phyloP scores from a whole-genome alignment of 2,113 vertebrate species.

The Recurvirostra avosetta region DNA sequence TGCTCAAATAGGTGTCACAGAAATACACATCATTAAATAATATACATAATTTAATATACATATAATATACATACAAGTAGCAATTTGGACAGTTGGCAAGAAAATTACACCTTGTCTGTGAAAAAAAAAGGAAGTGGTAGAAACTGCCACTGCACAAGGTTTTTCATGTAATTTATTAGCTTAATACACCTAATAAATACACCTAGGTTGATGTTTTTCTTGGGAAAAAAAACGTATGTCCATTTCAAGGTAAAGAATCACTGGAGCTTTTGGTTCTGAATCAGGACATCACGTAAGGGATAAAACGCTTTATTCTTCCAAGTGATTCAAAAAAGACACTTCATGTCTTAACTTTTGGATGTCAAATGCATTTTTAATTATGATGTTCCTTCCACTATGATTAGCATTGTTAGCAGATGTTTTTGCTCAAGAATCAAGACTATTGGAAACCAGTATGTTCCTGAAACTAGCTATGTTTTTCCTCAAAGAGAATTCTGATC shows the following conservation, averaged over 20 bases:
- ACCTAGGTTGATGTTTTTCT: neutral
- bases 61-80: neutral
- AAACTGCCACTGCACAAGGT: neutral
- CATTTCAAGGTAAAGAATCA: neutral
- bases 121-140: neutral
- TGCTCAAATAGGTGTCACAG: neutral
- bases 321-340: neutral
- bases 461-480: constrained; percentile 17
- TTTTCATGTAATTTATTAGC: neutral
- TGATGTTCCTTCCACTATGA: neutral
- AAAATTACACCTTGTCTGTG: neutral
- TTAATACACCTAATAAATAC: neutral
- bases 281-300: neutral
- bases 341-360: neutral
- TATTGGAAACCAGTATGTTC: constrained; percentile 25
- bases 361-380: constrained; percentile 39
- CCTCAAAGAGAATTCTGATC: constrained; percentile 25
- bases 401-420: constrained; percentile 28
- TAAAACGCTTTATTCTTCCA: neutral
- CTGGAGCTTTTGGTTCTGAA: neutral
- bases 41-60: neutral
- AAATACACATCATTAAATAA: neutral
- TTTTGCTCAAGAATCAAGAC: constrained; percentile 44
- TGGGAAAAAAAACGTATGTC: neutral
- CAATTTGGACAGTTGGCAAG: neutral